Conservation (phyloP, 1,140 invertebrate genomes). For the Pseudomyrmex concolor region DNA sequence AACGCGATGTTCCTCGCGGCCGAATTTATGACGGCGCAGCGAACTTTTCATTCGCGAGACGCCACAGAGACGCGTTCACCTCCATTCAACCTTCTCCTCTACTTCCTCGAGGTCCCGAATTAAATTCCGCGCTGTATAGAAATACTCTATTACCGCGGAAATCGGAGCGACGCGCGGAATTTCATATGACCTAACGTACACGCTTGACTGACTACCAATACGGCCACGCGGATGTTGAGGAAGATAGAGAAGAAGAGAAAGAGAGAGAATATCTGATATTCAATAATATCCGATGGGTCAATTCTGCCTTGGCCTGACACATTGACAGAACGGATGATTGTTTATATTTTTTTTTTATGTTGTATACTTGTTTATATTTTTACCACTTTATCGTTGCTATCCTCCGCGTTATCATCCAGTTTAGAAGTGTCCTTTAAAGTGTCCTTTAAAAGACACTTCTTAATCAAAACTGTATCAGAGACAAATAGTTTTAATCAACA, state of each 20-base stretch:
- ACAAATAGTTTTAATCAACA: too few relatives aligned
- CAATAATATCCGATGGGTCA: too few relatives aligned
- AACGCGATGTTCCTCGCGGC: constrained; percentile 58
- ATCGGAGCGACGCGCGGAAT: constrained; percentile 38
- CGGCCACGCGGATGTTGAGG: constrained; percentile 14
- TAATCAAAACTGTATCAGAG: too few relatives aligned
- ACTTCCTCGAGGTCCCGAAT: constrained; percentile 24
- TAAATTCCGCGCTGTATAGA: constrained; percentile 60
- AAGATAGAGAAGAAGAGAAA: not conserved
- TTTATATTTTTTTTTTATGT: too few relatives aligned
- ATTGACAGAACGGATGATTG: too few relatives aligned
- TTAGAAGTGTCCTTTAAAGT: too few relatives aligned
- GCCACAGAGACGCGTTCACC: constrained; percentile 39
- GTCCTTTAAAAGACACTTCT: too few relatives aligned
- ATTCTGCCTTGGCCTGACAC: too few relatives aligned
- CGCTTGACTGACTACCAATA: constrained; percentile 50
- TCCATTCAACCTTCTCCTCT: constrained; percentile 18
- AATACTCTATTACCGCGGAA: constrained; percentile 58
- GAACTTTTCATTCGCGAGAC: constrained; percentile 62
- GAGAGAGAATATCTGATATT: too few relatives aligned
- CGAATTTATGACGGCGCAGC: constrained; percentile 60
- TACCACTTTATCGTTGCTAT: too few relatives aligned
- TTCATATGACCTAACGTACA: constrained; percentile 57
- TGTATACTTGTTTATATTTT: too few relatives aligned
- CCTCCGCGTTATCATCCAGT: too few relatives aligned